These are phyloP conservation scores for Lucifuga dentata DNA, from an alignment of 2,113 vertebrate species.

Conservation along the genomic window DNA sequence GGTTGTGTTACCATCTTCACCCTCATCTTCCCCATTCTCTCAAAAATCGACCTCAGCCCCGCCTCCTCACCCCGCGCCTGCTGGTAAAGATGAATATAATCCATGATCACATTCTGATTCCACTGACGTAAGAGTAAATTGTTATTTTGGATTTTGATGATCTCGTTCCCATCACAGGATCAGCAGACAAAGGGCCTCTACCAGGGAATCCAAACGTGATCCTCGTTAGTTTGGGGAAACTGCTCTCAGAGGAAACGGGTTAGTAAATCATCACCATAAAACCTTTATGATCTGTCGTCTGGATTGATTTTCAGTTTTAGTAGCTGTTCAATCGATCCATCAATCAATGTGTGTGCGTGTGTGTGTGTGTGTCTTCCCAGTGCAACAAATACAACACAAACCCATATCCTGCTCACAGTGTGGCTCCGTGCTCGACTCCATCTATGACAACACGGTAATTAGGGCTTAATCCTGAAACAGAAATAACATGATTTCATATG, in stretches of 20 bases:
- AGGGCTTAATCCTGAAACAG: no score
- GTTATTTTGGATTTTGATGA: no score
- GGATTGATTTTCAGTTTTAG: background rate
- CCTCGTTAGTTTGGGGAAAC: constrained; percentile 76
- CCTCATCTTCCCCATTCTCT: constrained; percentile 8
- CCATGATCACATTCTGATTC: no score
- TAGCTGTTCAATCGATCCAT: no score
- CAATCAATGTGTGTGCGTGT: constrained; percentile 1
- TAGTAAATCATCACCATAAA: constrained; percentile 32
- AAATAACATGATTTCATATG: no score
- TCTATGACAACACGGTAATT: constrained; percentile 70
- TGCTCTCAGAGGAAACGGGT: constrained; percentile 75
- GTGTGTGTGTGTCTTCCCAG: constrained; percentile 55
- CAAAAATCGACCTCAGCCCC: background rate
- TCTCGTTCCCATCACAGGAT: constrained; percentile 17
- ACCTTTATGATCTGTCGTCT: background rate
- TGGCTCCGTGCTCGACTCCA: constrained; percentile 67
- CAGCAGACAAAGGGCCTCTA: constrained; percentile 55
- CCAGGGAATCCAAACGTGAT: constrained; percentile 81
- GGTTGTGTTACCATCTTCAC: constrained; percentile 36
- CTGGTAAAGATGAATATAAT: constrained; percentile 27
- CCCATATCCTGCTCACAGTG: constrained; percentile 68
- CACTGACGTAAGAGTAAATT: no score
- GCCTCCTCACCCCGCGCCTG: background rate
- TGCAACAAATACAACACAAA: constrained; percentile 37